A percentile compares a stretch with the other conserved stretches of the same genome.
phyloP scores from a whole-genome alignment of 2,888 invertebrate species.

The Microplitis deprimator region DNA sequence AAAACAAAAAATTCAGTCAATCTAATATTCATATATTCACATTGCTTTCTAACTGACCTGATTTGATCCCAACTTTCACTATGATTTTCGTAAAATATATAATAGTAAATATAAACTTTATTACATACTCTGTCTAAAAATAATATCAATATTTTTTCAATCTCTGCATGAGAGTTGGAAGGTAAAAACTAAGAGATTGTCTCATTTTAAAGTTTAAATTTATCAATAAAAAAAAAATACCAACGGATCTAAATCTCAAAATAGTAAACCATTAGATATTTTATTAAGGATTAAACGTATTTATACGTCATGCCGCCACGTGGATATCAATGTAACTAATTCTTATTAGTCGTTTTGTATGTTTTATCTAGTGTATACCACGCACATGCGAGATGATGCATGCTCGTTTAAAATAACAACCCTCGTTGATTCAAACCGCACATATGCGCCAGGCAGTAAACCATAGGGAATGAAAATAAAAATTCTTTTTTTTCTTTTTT shows the following conservation, averaged over 20 bases:
- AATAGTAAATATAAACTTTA: too few species aligned
- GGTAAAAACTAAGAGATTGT: neutral
- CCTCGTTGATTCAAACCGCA: constrained; percentile 22
- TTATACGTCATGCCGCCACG: constrained; percentile 29
- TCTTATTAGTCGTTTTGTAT: constrained; percentile 31
- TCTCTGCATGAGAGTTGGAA: neutral
- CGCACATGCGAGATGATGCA: constrained; percentile 46
- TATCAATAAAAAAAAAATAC: neutral
- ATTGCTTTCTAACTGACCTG: too few species aligned
- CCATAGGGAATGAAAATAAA: neutral
- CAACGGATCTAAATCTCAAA: neutral
- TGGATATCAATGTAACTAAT: constrained; percentile 40
- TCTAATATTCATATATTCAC: too few species aligned
- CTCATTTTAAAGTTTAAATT: neutral
- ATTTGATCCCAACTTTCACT: too few species aligned
- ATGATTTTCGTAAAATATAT: too few species aligned
- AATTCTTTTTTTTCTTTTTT: neutral
- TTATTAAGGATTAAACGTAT: constrained; percentile 37
- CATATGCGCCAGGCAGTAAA: neutral
- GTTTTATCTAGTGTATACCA: constrained; percentile 40
- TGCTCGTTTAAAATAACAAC: constrained; percentile 52
- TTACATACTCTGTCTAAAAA: too few species aligned
- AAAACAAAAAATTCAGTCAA: too few species aligned
- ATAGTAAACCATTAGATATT: neutral
- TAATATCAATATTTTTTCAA: too few species aligned